These are phyloP conservation scores for Phaedon cochleariae DNA, from an alignment of 2,888 invertebrate genomes.

Conservation along the genomic window DNA sequence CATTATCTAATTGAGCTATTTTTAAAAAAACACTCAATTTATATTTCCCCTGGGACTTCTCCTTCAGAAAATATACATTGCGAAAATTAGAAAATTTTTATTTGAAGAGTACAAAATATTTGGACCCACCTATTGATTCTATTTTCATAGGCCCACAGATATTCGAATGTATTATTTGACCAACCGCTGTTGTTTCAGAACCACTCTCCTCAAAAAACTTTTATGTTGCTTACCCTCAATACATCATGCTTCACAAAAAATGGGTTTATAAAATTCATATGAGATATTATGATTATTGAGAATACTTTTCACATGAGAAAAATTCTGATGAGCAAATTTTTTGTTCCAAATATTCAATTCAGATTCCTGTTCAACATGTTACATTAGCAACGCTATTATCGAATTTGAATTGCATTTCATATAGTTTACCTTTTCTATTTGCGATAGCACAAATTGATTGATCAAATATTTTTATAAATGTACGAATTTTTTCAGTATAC, in stretches of 20 bases:
- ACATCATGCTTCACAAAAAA: not conserved
- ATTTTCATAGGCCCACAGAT: not conserved
- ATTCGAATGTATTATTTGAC: not conserved
- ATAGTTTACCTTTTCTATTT: not conserved
- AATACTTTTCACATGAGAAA: not conserved
- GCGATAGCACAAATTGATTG: not conserved
- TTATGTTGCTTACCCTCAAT: slow-evolving; percentile 8
- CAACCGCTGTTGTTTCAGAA: too few species aligned
- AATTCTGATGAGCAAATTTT: slow-evolving; percentile 1
- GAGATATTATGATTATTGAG: not conserved
- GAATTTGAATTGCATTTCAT: not conserved
- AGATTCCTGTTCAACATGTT: too few species aligned
- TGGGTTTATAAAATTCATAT: not conserved
- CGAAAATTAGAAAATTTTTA: too few species aligned
- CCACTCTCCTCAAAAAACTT: not conserved
- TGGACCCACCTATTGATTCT: not conserved
- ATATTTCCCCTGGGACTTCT: not conserved
- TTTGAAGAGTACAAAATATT: too few species aligned
- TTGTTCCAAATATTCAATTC: not conserved
- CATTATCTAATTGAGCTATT: not conserved
- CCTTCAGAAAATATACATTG: not conserved
- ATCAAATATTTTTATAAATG: not conserved
- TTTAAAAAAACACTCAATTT: not conserved
- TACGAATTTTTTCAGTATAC: not conserved
- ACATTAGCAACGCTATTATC: too few species aligned